Evolutionary conservation across 2,888 invertebrate genomes (phyloP).

Genomic region (Bugula neritina): DNA sequence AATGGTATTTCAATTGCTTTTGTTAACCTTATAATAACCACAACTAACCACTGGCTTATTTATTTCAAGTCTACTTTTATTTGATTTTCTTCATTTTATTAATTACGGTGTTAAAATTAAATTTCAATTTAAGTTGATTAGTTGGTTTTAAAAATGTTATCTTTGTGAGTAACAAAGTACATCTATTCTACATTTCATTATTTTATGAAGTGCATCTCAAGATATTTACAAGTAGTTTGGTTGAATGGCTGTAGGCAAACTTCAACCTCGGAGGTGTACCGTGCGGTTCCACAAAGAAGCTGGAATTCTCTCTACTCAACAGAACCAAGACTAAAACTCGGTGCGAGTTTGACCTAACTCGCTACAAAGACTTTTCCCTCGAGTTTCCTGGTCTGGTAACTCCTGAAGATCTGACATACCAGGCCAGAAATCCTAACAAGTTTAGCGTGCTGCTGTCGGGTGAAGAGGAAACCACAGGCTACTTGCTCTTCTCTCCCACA

Average conservation of each 20-base stretch:
- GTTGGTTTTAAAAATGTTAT: too few species aligned
- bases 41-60: too few species aligned
- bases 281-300: slow-evolving; percentile 46
- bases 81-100: too few species aligned
- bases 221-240: too few species aligned
- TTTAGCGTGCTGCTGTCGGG: slow-evolving; percentile 44
- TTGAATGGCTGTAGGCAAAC: slow-evolving; percentile 44
- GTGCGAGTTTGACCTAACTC: slow-evolving; percentile 48
- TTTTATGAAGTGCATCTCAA: too few species aligned
- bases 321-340: slow-evolving; percentile 40
- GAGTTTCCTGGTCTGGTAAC: slow-evolving; percentile 46
- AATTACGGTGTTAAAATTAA: too few species aligned
- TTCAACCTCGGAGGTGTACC: slow-evolving; percentile 53
- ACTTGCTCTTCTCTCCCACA: slow-evolving; percentile 48
- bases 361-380: slow-evolving; percentile 47
- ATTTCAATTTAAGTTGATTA: too few species aligned
- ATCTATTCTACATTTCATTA: too few species aligned
- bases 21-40: too few species aligned
- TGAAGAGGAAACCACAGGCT: slow-evolving; percentile 42
- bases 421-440: slow-evolving; percentile 46
- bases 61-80: too few species aligned
- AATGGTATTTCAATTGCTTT: too few species aligned
- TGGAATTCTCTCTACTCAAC: slow-evolving; percentile 47
- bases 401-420: slow-evolving; percentile 46
- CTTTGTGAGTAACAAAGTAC: too few species aligned